Evolutionary conservation across 2,797 vertebrate species (phyloP), one percentile per base, ranked within the genome.

Genomic region (Propithecus deckenii): DNA sequence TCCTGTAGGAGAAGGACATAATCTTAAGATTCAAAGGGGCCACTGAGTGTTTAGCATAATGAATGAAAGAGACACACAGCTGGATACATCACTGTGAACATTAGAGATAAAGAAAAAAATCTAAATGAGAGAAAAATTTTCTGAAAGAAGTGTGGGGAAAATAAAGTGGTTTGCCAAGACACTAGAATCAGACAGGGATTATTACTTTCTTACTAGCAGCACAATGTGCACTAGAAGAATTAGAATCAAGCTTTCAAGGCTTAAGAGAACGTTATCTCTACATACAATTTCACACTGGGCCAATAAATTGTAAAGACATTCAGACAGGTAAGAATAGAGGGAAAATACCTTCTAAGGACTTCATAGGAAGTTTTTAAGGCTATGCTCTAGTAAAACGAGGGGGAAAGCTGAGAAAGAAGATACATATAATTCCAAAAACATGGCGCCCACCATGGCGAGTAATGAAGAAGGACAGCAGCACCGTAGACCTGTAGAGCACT

Each of bases 241-340:
- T 74, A 4, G 52, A 80, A 88, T 85, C 50, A 59, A 65, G 3
- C 7, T 13, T 80, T 81, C 28, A 91, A 43, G 0, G 59, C 41
- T 81, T 91, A 43, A 94, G 48, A 92, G 35, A 81, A 91, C 22
- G 14, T 72, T 43, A 78, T 41, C 93, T 95, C 23, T 69, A 55
- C 5, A 20, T 35, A 76, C 8, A 17, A 55, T 61, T 91, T 17
- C 32, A n/a, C 50, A 13, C 10, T 41, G 57, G n/a, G 32, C 41
- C 41, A 84, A 48, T 32, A 30, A 63, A n/a, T 30, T 91, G 15
- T 79, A 84, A 78, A 93, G 23, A 5, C 22, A 74, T 84, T 59
- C 55, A 89, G 12, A 10, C 4, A 59, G 65, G 17, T 3, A 75
- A 65, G 25, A 41, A 67, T 20, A 41, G 25, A 71, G 12, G 18